Evolutionary conservation across 1,140 invertebrate species (phyloP), one percentile per base, ranked within the genome.

Genomic region (Drosophila miranda): DNA sequence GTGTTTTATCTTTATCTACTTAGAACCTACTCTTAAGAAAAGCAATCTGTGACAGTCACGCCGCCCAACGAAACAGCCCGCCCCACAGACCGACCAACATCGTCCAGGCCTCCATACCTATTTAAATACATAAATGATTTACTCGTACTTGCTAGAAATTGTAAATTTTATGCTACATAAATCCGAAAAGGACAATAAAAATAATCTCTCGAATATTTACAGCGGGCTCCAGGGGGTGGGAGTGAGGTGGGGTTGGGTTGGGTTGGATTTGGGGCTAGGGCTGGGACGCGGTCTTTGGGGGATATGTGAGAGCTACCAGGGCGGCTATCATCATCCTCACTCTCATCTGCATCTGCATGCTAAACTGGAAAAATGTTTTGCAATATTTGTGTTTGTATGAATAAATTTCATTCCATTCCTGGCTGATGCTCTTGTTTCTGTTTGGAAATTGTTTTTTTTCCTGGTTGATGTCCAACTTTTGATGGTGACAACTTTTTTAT

Each of bases 311-410:
- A 50, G 61, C 71, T 79, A 80, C 21, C 53, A 56, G 63, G 52
- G 63, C 49, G 52, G 11, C 79, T 82, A 84, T 78, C 66, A 68
- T 30, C 30, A 26, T 26, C 23, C 4, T 67, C 55, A 44, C 68
- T 52, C 50, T 55, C 66, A 68, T 69, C 53, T 81, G 74, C 66
- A 68, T 69, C 53, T 81, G 74, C 78, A 81, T 60, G 73, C 68
- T 60, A 69, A 66, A 58, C 58, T 84, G 68, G 54, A 79, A 75
- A 84, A 57, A 69, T 75, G 57, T 71, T 83, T 55, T 57, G 73
- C 48, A 48, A 76, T 78, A 66, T 71, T 66, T 53, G 26, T 66
- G 56, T 62, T 43, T 44, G 49, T 59, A 43, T 44, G 49, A 42
- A 52, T 59, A 43, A 50, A 60, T 61, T 63, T 13, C 51, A 0